Conservation (phyloP, 1,140 invertebrate species). For the Saccostrea cuccullata region DNA sequence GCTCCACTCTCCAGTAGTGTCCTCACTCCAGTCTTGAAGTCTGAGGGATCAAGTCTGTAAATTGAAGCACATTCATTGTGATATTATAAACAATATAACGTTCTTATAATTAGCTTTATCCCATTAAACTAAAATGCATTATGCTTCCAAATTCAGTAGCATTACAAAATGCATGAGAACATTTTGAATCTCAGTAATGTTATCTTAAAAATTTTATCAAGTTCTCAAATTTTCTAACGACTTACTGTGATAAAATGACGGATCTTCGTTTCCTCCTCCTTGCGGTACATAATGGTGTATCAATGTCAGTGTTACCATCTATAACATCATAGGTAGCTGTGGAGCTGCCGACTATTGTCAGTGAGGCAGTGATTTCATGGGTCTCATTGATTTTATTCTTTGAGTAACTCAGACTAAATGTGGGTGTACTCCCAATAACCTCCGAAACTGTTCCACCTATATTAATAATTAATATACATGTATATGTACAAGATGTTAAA, state of each 20-base stretch:
- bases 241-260: not conserved
- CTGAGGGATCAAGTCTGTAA: constrained; percentile 39
- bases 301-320: not conserved
- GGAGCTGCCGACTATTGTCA: not conserved
- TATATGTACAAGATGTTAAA: too few relatives aligned
- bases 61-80: not conserved
- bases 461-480: not conserved
- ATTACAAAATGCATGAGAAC: not conserved
- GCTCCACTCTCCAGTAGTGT: constrained; percentile 39
- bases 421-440: not conserved
- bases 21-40: constrained; percentile 39
- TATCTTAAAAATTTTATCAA: not conserved
- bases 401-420: constrained; percentile 17
- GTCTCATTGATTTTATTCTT: not conserved
- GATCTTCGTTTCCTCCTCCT: constrained; percentile 1
- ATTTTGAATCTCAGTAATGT: not conserved
- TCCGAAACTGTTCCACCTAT: not conserved
- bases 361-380: constrained; percentile 6
- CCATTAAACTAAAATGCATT: too few relatives aligned
- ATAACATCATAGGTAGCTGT: not conserved
- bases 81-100: too few relatives aligned
- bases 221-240: not conserved
- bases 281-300: not conserved
- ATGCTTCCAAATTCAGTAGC: not conserved
- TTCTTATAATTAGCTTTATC: too few relatives aligned